Evolutionary conservation across 2,797 vertebrate species (phyloP).

Genomic region (Enteromius mattozi): DNA sequence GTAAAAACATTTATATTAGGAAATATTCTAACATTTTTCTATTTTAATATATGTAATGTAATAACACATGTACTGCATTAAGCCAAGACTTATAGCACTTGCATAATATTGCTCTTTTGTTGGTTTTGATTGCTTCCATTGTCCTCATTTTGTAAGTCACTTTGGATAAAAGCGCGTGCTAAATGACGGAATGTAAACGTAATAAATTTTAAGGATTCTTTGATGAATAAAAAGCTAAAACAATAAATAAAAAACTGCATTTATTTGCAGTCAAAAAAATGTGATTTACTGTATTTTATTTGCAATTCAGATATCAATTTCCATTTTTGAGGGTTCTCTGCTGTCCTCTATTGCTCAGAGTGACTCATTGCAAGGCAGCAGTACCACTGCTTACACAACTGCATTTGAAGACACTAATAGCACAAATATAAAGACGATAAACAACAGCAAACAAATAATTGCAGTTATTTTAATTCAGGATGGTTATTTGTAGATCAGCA

Average conservation of each 20-base stretch:
- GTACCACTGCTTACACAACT: not conserved
- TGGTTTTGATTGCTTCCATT: not conserved
- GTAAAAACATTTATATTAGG: not conserved
- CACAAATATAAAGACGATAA: not conserved
- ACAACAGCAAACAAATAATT: not conserved
- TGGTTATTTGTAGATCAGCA: conserved; percentile 16
- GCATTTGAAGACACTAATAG: not conserved
- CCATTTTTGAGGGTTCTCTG: conserved; percentile 15
- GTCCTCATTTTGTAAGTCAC: too few species aligned
- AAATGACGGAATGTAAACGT: not conserved
- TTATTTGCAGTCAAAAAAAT: not conserved
- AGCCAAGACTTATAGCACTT: not conserved
- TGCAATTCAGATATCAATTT: not conserved
- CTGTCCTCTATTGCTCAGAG: conserved; percentile 41
- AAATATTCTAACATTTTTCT: not conserved
- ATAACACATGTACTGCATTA: not conserved
- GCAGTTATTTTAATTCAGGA: not conserved
- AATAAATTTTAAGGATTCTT: not conserved
- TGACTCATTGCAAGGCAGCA: not conserved
- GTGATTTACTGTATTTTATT: not conserved
- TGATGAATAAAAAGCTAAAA: not conserved
- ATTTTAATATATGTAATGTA: not conserved
- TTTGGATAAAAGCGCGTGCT: not conserved
- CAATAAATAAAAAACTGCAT: not conserved
- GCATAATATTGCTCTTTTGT: not conserved